These are phyloP conservation scores for Eristalis arbustorum DNA, from an alignment of 2,888 invertebrate genomes.

Conservation along the genomic window DNA sequence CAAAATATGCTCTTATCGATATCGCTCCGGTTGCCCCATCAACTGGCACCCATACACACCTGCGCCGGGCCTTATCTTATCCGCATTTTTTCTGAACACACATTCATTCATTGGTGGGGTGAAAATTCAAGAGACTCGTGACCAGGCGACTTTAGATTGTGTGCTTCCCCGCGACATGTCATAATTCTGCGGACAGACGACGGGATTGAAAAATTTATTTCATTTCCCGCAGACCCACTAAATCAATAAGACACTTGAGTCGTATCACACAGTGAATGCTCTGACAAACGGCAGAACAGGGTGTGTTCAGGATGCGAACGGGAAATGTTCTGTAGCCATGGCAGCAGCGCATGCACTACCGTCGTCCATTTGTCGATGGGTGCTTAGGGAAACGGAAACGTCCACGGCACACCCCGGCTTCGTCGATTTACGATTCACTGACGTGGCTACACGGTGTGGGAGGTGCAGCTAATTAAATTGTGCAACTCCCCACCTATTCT, in stretches of 20 bases:
- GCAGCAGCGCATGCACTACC: background rate
- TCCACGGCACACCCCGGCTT: constrained; percentile 17
- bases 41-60: background rate
- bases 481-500: constrained; percentile 7
- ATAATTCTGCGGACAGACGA: background rate
- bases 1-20: constrained; percentile 11
- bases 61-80: constrained; percentile 7
- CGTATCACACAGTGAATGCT: background rate
- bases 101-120: background rate
- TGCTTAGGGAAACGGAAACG: constrained; percentile 26
- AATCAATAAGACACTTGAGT: constrained; percentile 21
- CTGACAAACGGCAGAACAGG: background rate
- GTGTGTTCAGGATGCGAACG: constrained; percentile 12
- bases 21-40: background rate
- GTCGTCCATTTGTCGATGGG: background rate
- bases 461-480: constrained; percentile 21
- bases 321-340: constrained; percentile 3
- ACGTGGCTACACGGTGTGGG: background rate
- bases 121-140: background rate
- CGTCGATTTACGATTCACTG: constrained; percentile 14
- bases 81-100: background rate
- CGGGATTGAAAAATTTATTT: background rate
- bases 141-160: background rate
- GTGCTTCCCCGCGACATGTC: background rate
- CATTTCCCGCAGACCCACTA: background rate